Conservation (phyloP, 2,113 vertebrate species). For the Hemibagrus wyckioides region DNA sequence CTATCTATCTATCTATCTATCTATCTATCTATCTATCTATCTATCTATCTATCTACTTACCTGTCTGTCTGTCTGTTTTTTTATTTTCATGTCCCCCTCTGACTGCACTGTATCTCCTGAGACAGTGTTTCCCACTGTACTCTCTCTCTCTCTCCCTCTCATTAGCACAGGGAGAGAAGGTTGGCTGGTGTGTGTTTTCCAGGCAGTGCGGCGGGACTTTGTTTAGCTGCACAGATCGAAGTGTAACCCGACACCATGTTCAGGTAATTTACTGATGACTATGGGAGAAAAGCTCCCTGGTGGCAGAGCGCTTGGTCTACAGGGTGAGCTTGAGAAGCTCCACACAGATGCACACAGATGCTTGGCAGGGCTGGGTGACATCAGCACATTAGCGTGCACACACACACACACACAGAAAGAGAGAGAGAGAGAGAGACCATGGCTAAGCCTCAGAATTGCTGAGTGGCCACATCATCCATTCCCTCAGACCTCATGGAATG, state of each 20-base stretch:
- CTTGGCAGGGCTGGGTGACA: conserved; percentile 21
- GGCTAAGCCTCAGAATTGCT: not conserved
- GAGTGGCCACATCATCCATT: conserved; percentile 9
- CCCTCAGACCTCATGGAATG: conserved; percentile 32
- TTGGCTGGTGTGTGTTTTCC: conserved; percentile 12
- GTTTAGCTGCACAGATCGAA: conserved; percentile 35
- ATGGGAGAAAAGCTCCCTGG: conserved; percentile 36
- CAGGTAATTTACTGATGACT: conserved; percentile 42
- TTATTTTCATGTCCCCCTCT: not conserved
- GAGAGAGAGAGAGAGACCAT: not conserved
- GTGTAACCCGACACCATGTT: conserved; percentile 32
- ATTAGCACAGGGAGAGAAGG: conserved; percentile 13
- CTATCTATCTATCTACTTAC: not conserved
- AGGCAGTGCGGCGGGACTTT: conserved; percentile 3
- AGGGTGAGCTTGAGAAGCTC: conserved; percentile 7
- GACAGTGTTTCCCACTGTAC: conserved; percentile 7
- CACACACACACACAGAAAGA: not conserved
- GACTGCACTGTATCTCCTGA: conserved; percentile 1
- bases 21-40: not conserved
- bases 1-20: not conserved
- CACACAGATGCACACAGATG: not conserved
- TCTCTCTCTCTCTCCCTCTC: not conserved
- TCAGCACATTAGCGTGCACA: not conserved
- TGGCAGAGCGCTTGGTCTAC: not conserved
- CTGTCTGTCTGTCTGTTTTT: not conserved